phyloP scores from a whole-genome alignment of 2,113 vertebrate genomes.

The Kryptolebias marmoratus region DNA sequence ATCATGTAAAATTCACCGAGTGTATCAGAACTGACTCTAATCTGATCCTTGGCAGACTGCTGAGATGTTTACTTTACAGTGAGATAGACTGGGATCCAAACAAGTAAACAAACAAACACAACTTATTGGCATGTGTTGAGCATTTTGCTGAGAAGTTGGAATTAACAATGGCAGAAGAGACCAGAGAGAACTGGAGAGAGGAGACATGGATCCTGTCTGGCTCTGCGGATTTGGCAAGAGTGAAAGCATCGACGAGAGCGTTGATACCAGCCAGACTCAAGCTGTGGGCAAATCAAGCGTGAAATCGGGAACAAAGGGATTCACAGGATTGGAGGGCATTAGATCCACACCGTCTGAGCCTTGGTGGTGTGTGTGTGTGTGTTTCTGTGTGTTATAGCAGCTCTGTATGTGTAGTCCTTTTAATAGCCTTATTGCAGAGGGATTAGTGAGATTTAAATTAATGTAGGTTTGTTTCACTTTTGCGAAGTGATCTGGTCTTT shows the following conservation, averaged over 20 bases:
- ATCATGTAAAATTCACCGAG: constrained; percentile 7
- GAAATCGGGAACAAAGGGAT: constrained; percentile 82
- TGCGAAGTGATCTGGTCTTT: constrained; percentile 18
- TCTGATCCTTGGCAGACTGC: constrained; percentile 55
- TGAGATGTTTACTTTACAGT: constrained; percentile 58
- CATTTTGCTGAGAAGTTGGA: constrained; percentile 42
- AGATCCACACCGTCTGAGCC: constrained; percentile 76
- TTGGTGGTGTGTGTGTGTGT: constrained; percentile 37
- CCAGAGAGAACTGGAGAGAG: constrained; percentile 29
- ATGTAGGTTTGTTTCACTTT: constrained; percentile 42
- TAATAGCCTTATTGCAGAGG: constrained; percentile 64
- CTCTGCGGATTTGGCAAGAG: constrained; percentile 75
- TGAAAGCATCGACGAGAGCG: constrained; percentile 68
- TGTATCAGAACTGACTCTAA: constrained; percentile 21
- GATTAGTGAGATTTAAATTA: constrained; percentile 69
- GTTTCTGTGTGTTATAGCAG: constrained; percentile 27
- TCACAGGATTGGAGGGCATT: constrained; percentile 78
- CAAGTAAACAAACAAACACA: constrained; percentile 65
- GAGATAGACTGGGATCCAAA: constrained; percentile 49
- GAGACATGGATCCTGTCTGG: constrained; percentile 49
- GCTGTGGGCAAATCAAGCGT: constrained; percentile 79
- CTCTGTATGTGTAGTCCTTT: constrained; percentile 63
- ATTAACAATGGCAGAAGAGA: constrained; percentile 43
- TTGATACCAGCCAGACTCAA: constrained; percentile 72
- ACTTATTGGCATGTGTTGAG: constrained; percentile 62